Evolutionary conservation across 2,888 invertebrate genomes (phyloP).

Genomic region (Mimas tiliae): DNA sequence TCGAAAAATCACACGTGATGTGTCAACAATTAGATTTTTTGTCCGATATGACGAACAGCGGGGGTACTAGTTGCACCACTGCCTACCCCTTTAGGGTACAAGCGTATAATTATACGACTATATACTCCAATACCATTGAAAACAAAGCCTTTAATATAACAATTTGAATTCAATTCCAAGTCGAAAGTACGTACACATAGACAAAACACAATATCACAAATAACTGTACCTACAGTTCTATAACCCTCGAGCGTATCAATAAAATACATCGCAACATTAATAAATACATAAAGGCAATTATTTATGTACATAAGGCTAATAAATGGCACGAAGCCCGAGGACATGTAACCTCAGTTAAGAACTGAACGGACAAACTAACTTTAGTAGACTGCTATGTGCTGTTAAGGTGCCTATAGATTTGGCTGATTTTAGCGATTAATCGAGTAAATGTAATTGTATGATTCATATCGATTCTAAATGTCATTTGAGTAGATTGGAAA

Average conservation of each 20-base stretch:
- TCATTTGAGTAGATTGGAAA: too few relatives aligned
- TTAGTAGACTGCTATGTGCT: too few relatives aligned
- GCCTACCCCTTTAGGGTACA: too few relatives aligned
- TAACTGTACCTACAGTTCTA: neutral
- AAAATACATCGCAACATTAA: constrained; percentile 20
- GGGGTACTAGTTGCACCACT: too few relatives aligned
- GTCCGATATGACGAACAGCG: too few relatives aligned
- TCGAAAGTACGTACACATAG: neutral
- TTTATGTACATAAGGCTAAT: constrained; percentile 12
- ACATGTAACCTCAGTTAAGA: constrained; percentile 15
- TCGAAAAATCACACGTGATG: too few relatives aligned
- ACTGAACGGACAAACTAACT: neutral
- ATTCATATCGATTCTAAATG: too few relatives aligned
- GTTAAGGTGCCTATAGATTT: neutral
- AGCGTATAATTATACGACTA: too few relatives aligned
- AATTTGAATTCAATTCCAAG: neutral
- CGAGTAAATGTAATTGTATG: neutral
- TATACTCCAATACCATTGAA: too few relatives aligned
- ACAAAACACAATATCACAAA: neutral
- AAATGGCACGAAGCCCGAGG: constrained; percentile 33
- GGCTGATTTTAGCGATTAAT: neutral
- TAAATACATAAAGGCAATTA: constrained; percentile 20
- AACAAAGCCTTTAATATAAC: too few relatives aligned
- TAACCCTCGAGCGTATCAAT: constrained; percentile 10
- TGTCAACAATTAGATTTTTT: too few relatives aligned